Conservation (phyloP, 2,113 vertebrate genomes). For the Oophaga pumilio region DNA sequence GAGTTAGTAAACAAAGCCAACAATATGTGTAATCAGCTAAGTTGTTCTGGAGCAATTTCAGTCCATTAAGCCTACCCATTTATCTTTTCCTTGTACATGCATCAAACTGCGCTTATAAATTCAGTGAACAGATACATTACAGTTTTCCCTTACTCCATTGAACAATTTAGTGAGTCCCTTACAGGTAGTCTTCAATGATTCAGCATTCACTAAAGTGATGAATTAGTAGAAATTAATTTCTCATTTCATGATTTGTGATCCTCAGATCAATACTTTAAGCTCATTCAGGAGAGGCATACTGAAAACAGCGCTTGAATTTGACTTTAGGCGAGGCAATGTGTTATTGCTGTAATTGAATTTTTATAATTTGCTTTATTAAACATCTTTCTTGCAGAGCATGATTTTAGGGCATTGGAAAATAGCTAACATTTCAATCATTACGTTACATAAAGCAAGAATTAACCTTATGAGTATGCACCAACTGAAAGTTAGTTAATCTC, state of each 20-base stretch:
- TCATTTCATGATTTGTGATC: slow-evolving; percentile 26
- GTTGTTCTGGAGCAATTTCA: slow-evolving; percentile 30
- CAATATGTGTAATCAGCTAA: slow-evolving; percentile 23
- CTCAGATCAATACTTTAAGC: slow-evolving; percentile 19
- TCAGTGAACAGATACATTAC: slow-evolving; percentile 20
- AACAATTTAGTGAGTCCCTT: slow-evolving; percentile 12
- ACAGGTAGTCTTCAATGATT: slow-evolving; percentile 4
- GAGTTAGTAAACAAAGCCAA: slow-evolving; percentile 5
- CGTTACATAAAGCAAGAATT: background rate
- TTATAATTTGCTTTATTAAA: slow-evolving; percentile 6
- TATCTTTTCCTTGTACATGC: slow-evolving; percentile 17
- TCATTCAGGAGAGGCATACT: background rate
- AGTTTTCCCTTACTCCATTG: background rate
- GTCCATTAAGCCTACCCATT: slow-evolving; percentile 31
- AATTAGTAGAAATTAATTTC: slow-evolving; percentile 21
- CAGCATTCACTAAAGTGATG: slow-evolving; percentile 17
- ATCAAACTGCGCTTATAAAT: slow-evolving; percentile 37
- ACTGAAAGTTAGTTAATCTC: background rate
- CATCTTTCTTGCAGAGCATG: background rate
- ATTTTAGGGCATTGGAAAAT: background rate
- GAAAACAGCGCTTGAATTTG: background rate
- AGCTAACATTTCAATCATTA: background rate
- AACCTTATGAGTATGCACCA: background rate
- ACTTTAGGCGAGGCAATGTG: background rate
- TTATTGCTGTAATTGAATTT: slow-evolving; percentile 8